Evolutionary conservation across 1,140 invertebrate genomes (phyloP).

Genomic region (Drosophila nikananu): DNA sequence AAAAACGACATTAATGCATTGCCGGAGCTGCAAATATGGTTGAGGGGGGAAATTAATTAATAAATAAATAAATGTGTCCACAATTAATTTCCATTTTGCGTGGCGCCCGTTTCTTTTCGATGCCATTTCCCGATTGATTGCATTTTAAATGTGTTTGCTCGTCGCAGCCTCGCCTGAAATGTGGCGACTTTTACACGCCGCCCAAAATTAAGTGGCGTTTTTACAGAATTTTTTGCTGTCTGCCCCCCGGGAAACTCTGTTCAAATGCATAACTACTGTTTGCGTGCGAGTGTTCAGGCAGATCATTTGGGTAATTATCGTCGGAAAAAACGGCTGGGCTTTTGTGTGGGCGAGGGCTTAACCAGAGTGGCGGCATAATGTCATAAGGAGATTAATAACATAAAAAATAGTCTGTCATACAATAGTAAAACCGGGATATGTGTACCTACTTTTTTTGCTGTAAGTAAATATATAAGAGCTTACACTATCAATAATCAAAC

Average conservation of each 20-base stretch:
- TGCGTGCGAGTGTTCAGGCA: constrained; percentile 18
- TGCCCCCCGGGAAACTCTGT: background rate
- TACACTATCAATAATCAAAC: background rate
- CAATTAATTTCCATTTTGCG: constrained; percentile 67
- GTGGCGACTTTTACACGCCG: constrained; percentile 17
- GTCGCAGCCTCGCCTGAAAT: background rate
- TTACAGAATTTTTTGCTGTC: constrained; percentile 13
- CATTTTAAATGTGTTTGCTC: constrained; percentile 60
- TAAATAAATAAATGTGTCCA: constrained; percentile 58
- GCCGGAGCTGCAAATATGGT: background rate
- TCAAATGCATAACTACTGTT: constrained; percentile 25
- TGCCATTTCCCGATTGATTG: constrained; percentile 56
- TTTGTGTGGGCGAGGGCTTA: constrained; percentile 1
- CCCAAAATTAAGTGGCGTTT: constrained; percentile 38
- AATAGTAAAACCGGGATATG: background rate
- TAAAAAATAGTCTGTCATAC: background rate
- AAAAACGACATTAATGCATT: constrained; percentile 57
- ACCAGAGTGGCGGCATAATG: constrained; percentile 17
- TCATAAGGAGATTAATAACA: constrained; percentile 26
- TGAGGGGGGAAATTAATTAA: constrained; percentile 34
- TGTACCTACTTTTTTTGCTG: background rate
- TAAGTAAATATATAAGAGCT: background rate
- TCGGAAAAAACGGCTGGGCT: constrained; percentile 14
- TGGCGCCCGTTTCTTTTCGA: constrained; percentile 22
- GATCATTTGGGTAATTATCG: constrained; percentile 36